Percentiles rank a stretch among this genome's conserved stretches.
Evolutionary conservation across 2,113 vertebrate genomes (phyloP).

Genomic region (Zosterops hypoxanthus): DNA sequence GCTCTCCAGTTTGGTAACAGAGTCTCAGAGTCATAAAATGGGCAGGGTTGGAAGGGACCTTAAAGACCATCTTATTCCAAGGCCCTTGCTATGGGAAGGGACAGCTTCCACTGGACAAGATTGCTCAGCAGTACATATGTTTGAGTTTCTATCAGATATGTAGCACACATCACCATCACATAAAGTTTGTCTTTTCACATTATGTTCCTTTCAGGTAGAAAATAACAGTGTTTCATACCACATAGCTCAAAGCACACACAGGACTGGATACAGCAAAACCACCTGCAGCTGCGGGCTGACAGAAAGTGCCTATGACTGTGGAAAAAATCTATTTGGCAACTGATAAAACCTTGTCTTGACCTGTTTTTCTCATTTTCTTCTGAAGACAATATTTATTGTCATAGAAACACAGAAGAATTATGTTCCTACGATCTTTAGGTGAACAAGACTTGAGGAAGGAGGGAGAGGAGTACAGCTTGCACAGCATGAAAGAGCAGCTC

Average conservation of each 20-base stretch:
- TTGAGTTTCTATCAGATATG: background rate
- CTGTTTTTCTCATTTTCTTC: background rate
- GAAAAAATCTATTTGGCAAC: background rate
- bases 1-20: background rate
- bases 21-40: background rate
- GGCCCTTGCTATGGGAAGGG: background rate
- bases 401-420: background rate
- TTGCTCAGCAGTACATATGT: background rate
- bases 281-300: background rate
- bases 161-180: background rate
- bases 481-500: fast-evolving
- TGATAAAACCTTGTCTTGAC: background rate
- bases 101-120: background rate
- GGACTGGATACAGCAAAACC: background rate
- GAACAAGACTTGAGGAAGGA: background rate
- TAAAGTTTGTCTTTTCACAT: background rate
- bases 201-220: background rate
- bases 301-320: background rate
- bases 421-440: background rate
- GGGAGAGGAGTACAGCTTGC: fast-evolving
- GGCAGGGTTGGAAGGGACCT: background rate
- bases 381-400: background rate
- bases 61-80: background rate
- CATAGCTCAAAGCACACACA: background rate
- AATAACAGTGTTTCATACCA: background rate